Evolutionary conservation across 2,797 vertebrate species (phyloP), one percentile per base, ranked within the genome.

Genomic region (Notoglanidium macrostoma): DNA sequence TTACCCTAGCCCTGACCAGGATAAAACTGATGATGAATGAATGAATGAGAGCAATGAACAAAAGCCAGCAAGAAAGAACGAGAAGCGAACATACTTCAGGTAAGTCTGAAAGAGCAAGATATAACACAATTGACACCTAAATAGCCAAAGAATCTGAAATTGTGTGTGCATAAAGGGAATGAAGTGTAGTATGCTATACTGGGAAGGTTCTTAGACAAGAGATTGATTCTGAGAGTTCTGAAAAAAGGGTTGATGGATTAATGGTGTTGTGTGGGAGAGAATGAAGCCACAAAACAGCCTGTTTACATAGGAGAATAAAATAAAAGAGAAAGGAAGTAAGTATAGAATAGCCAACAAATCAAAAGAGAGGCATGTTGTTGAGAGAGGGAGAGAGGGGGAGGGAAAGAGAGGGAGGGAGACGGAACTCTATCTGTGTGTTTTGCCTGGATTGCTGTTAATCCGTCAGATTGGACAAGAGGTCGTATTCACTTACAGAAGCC

Each of bases 391-490:
- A 93, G 91, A 89, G 87, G 90, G 91, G 91, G 90, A 68, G 67
- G 77, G 59, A 90, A 89, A 82, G 91, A 92, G 93, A 92, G 93
- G 90, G 92, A 92, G 93, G 94, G 89, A 87, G 90, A 92, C 55
- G 80, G 90, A 95, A 95, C 90, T 91, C 89, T 92, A 95, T 96
- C 94, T 91, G 90, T 86, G 82, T 94, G 94, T 95, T 96, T 95
- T 88, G 93, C 92, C 90, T 94, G 94, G 88, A 73, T 55, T 87
- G 90, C 86, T 32, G 92, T 91, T 95, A 96, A 95, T 95, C 95
- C 92, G 91, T 94, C 94, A 93, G 72, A 95, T 94, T 88, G 93
- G 93, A 92, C 92, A 91, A 92, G 92, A 92, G 92, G 93, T 92
- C 93, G 93, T 94, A 95, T 95, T 95, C 92, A 83, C 92, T 94